Evolutionary conservation across 2,113 vertebrate species (phyloP).

Genomic region (Nothobranchius furzeri): DNA sequence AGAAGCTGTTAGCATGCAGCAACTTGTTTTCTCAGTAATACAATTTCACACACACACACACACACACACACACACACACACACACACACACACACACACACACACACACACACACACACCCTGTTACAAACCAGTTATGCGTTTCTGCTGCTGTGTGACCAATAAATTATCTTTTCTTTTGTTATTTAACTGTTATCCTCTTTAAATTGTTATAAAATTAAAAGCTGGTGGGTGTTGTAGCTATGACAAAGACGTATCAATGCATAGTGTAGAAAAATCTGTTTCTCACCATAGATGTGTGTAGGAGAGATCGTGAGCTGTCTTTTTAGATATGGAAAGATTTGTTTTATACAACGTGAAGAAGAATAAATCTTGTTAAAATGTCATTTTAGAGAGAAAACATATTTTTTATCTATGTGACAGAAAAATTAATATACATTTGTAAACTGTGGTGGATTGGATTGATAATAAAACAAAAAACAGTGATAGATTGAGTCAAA

Average conservation of each 20-base stretch:
- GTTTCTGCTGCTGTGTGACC: conserved; percentile 31
- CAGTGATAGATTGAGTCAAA: too few species aligned
- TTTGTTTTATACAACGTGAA: conserved; percentile 22
- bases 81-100: too few species aligned
- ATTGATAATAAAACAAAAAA: too few species aligned
- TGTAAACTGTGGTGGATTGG: too few species aligned
- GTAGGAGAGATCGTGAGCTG: conserved; percentile 24
- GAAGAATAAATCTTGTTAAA: not conserved
- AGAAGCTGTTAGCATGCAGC: conserved; percentile 36
- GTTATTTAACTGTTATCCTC: conserved; percentile 42
- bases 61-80: too few species aligned
- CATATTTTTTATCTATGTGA: too few species aligned
- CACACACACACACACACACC: too few species aligned
- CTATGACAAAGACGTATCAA: conserved; percentile 27
- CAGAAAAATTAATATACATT: too few species aligned
- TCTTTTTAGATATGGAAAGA: conserved; percentile 11
- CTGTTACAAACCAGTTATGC: conserved; percentile 9
- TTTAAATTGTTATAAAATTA: conserved; percentile 58
- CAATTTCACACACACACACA: conserved; percentile 5
- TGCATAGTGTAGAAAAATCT: conserved; percentile 28
- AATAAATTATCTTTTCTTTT: conserved; percentile 24
- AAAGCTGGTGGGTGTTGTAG: conserved; percentile 49
- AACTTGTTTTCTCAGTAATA: conserved; percentile 4
- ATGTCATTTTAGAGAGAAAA: too few species aligned
- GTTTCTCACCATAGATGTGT: conserved; percentile 20